Conservation (phyloP, 2,797 vertebrate genomes). For the Acanthiza pusilla region DNA sequence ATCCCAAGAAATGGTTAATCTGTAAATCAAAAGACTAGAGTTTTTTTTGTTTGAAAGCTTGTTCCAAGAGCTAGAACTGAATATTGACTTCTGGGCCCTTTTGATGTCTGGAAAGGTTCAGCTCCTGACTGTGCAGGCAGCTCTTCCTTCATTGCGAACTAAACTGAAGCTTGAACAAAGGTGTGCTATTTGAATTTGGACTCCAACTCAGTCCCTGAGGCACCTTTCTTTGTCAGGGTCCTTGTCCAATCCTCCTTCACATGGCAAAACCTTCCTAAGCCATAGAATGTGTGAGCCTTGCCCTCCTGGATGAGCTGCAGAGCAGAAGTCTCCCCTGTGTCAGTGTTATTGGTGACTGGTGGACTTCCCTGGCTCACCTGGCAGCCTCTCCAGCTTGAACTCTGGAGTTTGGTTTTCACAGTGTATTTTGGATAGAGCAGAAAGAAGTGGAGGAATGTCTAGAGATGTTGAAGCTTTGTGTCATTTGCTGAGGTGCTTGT, state of each 20-base stretch:
- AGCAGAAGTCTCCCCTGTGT: neutral
- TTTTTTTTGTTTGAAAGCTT: neutral
- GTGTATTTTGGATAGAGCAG: slow-evolving; percentile 34
- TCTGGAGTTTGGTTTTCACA: neutral
- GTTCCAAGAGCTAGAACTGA: neutral
- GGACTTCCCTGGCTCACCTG: neutral
- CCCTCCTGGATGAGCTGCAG: neutral
- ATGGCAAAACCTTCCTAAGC: neutral
- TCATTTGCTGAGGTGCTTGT: slow-evolving; percentile 38
- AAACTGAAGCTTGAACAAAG: neutral
- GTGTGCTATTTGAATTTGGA: neutral
- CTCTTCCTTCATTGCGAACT: neutral
- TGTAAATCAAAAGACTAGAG: neutral
- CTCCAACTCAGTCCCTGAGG: neutral
- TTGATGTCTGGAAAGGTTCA: neutral
- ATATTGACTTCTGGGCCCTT: neutral
- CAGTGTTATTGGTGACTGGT: neutral
- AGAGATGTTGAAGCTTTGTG: slow-evolving; percentile 22
- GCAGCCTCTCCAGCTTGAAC: neutral
- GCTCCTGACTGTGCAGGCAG: neutral
- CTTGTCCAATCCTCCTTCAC: neutral
- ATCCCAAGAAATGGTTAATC: neutral
- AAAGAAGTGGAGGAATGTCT: slow-evolving; percentile 24
- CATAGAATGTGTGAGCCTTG: neutral
- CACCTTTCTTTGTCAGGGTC: neutral